These are phyloP conservation scores for Amyelois transitella DNA, from an alignment of 1,140 invertebrate genomes.

Conservation along the genomic window DNA sequence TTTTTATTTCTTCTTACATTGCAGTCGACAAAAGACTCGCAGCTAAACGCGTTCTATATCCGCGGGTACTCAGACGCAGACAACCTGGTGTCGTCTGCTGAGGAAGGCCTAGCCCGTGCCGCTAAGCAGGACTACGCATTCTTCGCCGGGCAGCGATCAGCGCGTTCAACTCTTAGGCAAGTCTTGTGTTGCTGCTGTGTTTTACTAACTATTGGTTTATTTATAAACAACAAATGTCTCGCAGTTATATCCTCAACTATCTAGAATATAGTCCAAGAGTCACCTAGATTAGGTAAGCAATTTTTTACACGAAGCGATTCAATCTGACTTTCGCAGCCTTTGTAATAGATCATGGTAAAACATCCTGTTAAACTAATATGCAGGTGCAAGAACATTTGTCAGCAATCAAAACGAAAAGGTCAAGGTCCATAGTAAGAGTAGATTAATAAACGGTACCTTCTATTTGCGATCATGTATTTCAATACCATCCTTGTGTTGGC, in stretches of 20 bases:
- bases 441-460: no score
- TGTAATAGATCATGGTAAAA: no score
- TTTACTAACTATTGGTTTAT: background rate
- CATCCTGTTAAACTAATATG: no score
- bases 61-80: slow-evolving; percentile 63
- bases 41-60: slow-evolving; percentile 64
- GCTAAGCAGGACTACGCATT: slow-evolving; percentile 59
- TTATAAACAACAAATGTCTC: background rate
- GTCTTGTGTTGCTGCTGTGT: background rate
- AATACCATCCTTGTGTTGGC: background rate
- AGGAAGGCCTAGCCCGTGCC: slow-evolving; percentile 51
- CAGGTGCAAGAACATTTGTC: no score
- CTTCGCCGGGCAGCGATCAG: slow-evolving; percentile 53
- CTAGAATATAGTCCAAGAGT: background rate
- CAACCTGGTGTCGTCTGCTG: slow-evolving; percentile 53
- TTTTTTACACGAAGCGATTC: no score
- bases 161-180: slow-evolving; percentile 41
- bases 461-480: no score
- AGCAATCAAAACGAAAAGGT: no score
- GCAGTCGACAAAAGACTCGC: slow-evolving; percentile 63
- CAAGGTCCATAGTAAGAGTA: no score
- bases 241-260: no score
- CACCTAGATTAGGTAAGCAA: background rate
- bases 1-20: slow-evolving; percentile 5
- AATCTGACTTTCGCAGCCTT: no score